Evolutionary conservation across 2,888 invertebrate genomes (phyloP).

Genomic region (Trimorus sp.): DNA sequence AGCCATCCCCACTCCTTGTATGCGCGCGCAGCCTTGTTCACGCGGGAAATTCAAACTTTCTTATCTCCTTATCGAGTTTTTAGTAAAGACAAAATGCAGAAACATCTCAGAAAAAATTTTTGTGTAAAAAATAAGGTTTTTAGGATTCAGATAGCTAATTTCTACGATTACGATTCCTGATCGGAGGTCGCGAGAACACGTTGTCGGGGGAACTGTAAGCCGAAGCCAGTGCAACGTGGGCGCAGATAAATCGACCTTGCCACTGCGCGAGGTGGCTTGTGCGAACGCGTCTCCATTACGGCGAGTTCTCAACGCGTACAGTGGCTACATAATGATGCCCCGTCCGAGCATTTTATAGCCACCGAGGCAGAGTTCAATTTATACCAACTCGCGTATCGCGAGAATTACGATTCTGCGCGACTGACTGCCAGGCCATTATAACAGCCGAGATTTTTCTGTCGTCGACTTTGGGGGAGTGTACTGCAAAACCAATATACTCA

Average conservation of each 20-base stretch:
- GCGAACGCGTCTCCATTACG: slow-evolving; percentile 78
- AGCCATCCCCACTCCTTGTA: no score
- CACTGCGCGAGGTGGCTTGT: slow-evolving; percentile 74
- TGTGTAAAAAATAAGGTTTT: no score
- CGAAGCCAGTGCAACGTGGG: slow-evolving; percentile 69
- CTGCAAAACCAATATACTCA: no score
- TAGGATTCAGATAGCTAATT: neutral
- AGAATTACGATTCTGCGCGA: slow-evolving; percentile 61
- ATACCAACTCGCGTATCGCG: slow-evolving; percentile 58
- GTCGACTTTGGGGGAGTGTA: no score
- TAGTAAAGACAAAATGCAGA: no score
- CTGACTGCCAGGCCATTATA: no score
- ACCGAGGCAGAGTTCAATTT: slow-evolving; percentile 64
- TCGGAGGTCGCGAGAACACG: neutral
- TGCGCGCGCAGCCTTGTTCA: no score
- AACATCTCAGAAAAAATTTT: no score
- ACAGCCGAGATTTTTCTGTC: no score
- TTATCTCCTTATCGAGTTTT: no score
- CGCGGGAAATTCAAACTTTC: no score
- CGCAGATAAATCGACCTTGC: slow-evolving; percentile 78
- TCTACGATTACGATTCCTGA: neutral
- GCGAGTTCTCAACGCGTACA: slow-evolving; percentile 63
- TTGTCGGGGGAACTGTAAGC: slow-evolving; percentile 40
- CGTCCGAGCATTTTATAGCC: slow-evolving; percentile 67
- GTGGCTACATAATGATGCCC: slow-evolving; percentile 70